Evolutionary conservation across 92 coral and sea anemone genomes (phyloP), one percentile per base, ranked within the genome.

Genomic region (Siderastrea siderea): DNA sequence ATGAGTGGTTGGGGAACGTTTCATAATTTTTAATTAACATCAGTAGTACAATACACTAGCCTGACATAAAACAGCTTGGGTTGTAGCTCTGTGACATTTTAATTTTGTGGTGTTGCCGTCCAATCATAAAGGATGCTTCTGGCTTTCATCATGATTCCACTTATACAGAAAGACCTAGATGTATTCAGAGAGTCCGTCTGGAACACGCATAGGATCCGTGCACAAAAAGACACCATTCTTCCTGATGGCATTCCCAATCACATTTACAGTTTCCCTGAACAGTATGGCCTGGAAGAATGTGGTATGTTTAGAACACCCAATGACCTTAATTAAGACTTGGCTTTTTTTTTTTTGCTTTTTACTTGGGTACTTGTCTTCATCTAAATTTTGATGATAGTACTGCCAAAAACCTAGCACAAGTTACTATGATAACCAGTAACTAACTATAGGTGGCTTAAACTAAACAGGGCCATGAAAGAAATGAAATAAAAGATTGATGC

Each of bases 91-190:
- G 72, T 17, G 60, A 48, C 73, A n/a, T 61, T 79, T 79, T 79
- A 61, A 63, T 79, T 79, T 47, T 79, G 66, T 55, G 17, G 65
- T 75, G 65, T 75, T 75, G 13, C 84, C 48, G 72, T 48, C 57
- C 84, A 79, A 79, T 79, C 72, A 12, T 68, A 45, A 48, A 79
- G 84, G 58, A 79, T 80, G 85, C 85, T 80, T 65, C 75, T 80
- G 62, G 51, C 85, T 2, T 66, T 80, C 75, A 80, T 67, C 74
- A 80, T 80, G 85, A 50, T 80, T 5, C 85, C 85, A 45, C 84
- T 79, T 7, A 64, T 79, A 61, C 84, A 79, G 55, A 66, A 62
- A 15, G 84, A 80, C 13, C 60, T 80, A 16, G 84, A 80, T 65
- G 60, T 80, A n/a, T n/a, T n/a, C n/a, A n/a, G n/a, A n/a, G n/a